Base-by-base conservation (phyloP, 2,113 vertebrate genomes). In the Ciconia maguari region DNA sequence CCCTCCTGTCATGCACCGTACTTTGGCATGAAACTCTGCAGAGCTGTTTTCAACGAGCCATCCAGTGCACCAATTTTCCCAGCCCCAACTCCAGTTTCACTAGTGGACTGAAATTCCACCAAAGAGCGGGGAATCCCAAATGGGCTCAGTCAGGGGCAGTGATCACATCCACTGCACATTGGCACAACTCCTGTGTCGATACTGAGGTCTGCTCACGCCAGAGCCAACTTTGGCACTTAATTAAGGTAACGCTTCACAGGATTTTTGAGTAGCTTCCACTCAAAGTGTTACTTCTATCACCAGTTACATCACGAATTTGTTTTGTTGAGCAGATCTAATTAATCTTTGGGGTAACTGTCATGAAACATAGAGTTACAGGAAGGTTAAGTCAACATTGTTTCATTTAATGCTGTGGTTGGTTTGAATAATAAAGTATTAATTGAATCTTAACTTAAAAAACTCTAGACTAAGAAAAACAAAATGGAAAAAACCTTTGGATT, bases 191-290 rank as follows among this genome's bases (percentile, higher is more conserved):
- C 21, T 55, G n/a, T 11, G 30, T 65, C 3, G 6, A 52, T 44
- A 54, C 10, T 15, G 22, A 58, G 46, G 21, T n/a, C 11, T 8
- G 81, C 36, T 87, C 54, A 15, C 0, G 3, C 42, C 65, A 66
- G 34, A 65, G 74, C 34, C 15, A 25, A 70, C 27, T 94, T 46
- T 55, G 80, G 77, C 65, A 76, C 57, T 61, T 76, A 69, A 93
- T 87, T 72, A 85, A 0, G 2, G 74, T 44, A 95, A 82, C 46
- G 49, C 70, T 94, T 93, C 65, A 74, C 1, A 4, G 77, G 51
- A 60, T 62, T 94, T 96, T 89, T 94, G 79, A 95, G 85, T 71
- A 64, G 51, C 83, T 96, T 95, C 90, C 86, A 94, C 70, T 83
- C 25, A n/a, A 78, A 87, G 93, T 54, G 81, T 83, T 72, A 95